Conservation (phyloP, 2,113 vertebrate genomes). For the Oceanites oceanicus region DNA sequence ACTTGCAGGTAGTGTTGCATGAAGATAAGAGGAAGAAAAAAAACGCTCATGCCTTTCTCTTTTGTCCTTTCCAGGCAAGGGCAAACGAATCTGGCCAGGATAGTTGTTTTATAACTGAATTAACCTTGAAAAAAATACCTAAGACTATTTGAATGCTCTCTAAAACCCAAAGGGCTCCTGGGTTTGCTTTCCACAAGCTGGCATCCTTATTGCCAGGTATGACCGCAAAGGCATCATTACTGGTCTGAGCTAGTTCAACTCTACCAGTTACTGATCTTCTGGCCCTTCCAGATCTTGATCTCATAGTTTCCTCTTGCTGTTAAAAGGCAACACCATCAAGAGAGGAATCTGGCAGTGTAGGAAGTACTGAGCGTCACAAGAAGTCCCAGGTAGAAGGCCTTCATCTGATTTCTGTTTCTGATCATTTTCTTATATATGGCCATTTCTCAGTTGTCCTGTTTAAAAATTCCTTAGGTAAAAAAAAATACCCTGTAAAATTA, state of each 20-base stretch:
- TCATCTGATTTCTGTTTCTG: neutral
- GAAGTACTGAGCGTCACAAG: neutral
- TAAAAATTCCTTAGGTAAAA: neutral
- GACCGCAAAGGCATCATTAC: neutral
- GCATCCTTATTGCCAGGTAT: fast-evolving
- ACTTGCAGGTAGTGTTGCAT: neutral
- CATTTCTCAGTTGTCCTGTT: neutral
- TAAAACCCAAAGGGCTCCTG: neutral
- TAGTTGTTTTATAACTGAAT: neutral
- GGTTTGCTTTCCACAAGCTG: neutral
- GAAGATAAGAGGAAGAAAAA: neutral
- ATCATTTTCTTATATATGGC: neutral
- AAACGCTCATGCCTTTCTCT: neutral
- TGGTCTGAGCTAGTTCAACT: neutral
- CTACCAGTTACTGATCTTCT: neutral
- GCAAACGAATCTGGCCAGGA: neutral
- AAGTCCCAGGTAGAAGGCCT: neutral
- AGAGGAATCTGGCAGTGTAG: neutral
- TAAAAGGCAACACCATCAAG: neutral
- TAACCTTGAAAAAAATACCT: neutral
- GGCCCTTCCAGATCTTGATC: neutral
- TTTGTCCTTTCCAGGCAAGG: neutral
- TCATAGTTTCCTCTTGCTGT: neutral
- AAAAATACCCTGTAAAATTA: neutral
- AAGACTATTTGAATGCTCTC: neutral